Evolutionary conservation across 2,888 invertebrate genomes (phyloP).

Genomic region (Phaedon cochleariae): DNA sequence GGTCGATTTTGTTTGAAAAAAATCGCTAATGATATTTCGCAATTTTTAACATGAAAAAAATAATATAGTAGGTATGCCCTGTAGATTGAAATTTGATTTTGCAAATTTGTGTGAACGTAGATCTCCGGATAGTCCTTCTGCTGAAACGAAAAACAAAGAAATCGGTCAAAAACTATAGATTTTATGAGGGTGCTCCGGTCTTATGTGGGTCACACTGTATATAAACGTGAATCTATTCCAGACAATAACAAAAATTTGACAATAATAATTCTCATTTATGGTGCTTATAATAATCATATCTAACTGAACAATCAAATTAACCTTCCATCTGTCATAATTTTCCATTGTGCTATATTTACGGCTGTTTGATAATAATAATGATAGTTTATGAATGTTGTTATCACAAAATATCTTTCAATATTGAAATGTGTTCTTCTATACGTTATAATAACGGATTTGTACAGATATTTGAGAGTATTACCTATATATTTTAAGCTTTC

Average conservation of each 20-base stretch:
- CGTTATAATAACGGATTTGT: constrained; percentile 33
- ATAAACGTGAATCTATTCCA: not conserved
- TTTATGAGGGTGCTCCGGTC: too few species aligned
- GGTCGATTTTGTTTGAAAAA: too few species aligned
- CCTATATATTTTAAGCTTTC: constrained; percentile 15
- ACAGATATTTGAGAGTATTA: constrained; percentile 24
- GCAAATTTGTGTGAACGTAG: too few species aligned
- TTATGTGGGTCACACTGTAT: too few species aligned
- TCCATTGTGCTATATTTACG: constrained; percentile 49
- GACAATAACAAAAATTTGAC: constrained; percentile 14
- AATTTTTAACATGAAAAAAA: too few species aligned
- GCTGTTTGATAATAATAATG: constrained; percentile 43
- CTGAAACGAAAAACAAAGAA: too few species aligned
- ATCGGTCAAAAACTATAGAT: too few species aligned
- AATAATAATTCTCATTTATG: not conserved
- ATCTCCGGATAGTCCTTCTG: too few species aligned
- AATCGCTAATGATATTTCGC: too few species aligned
- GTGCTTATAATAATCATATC: not conserved
- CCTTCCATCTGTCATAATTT: constrained; percentile 24
- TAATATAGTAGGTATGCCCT: too few species aligned
- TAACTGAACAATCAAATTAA: constrained; percentile 25
- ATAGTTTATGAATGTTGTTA: constrained; percentile 26
- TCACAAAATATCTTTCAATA: constrained; percentile 31
- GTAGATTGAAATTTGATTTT: too few species aligned
- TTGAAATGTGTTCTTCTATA: constrained; percentile 35